Conservation (phyloP, 2,797 vertebrate species). For the Pitangus sulphuratus region DNA sequence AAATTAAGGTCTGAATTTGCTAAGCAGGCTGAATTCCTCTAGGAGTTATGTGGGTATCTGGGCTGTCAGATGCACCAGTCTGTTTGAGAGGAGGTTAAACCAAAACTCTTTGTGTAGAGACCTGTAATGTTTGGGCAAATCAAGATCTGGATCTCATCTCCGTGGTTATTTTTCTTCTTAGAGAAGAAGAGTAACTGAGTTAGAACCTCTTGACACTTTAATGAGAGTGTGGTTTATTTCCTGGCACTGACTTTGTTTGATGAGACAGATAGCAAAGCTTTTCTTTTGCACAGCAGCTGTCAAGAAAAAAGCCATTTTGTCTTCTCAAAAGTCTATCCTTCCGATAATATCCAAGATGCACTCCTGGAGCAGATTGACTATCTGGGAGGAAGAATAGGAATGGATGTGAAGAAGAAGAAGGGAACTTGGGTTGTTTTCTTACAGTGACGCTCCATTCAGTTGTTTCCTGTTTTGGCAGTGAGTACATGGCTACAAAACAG, state of each 20-base stretch:
- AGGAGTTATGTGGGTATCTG: not conserved
- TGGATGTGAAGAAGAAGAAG: not conserved
- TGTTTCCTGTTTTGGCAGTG: constrained; percentile 64
- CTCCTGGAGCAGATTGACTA: not conserved
- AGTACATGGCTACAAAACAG: constrained; percentile 16
- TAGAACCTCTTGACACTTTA: constrained; percentile 40
- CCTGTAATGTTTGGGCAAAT: not conserved
- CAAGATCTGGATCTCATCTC: constrained; percentile 8
- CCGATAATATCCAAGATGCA: not conserved
- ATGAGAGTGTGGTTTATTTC: constrained; percentile 53
- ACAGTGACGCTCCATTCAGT: constrained; percentile 2
- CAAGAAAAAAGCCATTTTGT: constrained; percentile 12
- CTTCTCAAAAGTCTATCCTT: not conserved
- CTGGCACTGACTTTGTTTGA: constrained; percentile 45
- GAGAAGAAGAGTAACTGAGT: not conserved
- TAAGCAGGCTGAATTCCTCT: not conserved
- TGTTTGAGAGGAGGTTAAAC: not conserved
- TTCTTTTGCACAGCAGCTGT: constrained; percentile 42
- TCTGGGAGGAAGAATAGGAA: not conserved
- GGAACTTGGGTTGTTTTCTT: constrained; percentile 43
- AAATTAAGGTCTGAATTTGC: constrained; percentile 4
- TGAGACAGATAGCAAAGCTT: constrained; percentile 42
- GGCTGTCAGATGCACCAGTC: not conserved
- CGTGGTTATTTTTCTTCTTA: constrained; percentile 8
- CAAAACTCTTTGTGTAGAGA: not conserved